A percentile compares a stretch with the other conserved stretches of the same genome.
Evolutionary conservation across 2,888 invertebrate species (phyloP).

Genomic region (Ophion slaviceki): DNA sequence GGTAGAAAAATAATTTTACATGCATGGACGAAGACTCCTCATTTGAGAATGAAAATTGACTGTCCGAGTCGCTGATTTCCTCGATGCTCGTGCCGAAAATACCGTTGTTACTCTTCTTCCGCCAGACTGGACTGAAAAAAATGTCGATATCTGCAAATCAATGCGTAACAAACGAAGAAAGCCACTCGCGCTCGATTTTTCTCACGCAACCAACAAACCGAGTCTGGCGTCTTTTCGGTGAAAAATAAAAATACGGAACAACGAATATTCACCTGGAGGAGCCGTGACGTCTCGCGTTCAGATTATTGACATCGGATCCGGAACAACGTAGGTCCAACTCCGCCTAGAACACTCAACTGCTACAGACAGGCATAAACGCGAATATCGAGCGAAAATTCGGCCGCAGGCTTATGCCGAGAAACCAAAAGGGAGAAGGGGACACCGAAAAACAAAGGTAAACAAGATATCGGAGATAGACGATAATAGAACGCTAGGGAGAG

Average conservation of each 20-base stretch:
- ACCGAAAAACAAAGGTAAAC: constrained; percentile 19
- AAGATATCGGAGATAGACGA: background rate
- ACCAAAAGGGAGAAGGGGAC: constrained; percentile 37
- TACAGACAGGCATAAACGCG: constrained; percentile 75
- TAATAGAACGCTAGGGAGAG: background rate
- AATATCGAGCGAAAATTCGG: constrained; percentile 11
- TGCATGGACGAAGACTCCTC: constrained; percentile 81
- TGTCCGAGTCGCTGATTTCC: constrained; percentile 81
- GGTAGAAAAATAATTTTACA: constrained; percentile 68
- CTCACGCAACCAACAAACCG: background rate
- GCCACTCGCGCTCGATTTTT: constrained; percentile 8
- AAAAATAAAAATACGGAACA: constrained; percentile 37
- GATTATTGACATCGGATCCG: constrained; percentile 77
- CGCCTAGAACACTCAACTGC: constrained; percentile 80
- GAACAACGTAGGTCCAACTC: constrained; percentile 81
- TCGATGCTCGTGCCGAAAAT: constrained; percentile 79
- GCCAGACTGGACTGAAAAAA: constrained; percentile 82
- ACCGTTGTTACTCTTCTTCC: constrained; percentile 82
- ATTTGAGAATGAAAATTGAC: constrained; percentile 82
- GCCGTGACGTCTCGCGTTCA: constrained; percentile 75
- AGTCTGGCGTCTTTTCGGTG: background rate
- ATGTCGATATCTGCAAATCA: constrained; percentile 73
- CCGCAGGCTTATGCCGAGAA: constrained; percentile 41
- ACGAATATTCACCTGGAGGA: constrained; percentile 78
- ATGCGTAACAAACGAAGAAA: constrained; percentile 56